Conservation (phyloP, 1,140 invertebrate species). For the Diorhabda carinulata region DNA sequence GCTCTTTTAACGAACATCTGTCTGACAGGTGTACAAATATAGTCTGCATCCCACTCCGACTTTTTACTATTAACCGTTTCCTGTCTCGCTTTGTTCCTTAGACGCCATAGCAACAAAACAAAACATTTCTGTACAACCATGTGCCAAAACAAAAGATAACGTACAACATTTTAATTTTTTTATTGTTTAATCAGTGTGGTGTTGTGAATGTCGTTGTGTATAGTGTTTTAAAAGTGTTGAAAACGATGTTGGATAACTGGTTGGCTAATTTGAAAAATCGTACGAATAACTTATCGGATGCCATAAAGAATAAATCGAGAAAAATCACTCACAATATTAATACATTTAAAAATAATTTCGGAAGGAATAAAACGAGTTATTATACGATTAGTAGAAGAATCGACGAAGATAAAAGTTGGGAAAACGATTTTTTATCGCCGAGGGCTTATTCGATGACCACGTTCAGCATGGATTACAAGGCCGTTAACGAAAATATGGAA, state of each 20-base stretch:
- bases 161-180: conserved; percentile 5
- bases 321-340: conserved; percentile 42
- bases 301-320: conserved; percentile 46
- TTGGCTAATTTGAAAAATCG: conserved; percentile 49
- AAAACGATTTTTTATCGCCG: conserved; percentile 45
- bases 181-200: background rate
- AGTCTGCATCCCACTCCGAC: conserved; percentile 5
- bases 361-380: conserved; percentile 43
- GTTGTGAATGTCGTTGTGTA: conserved; percentile 1
- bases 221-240: conserved; percentile 12
- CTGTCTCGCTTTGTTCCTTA: background rate
- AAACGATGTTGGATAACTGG: conserved; percentile 55
- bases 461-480: conserved; percentile 46
- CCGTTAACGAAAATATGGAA: conserved; percentile 48
- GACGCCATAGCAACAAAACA: conserved; percentile 25
- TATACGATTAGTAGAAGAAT: conserved; percentile 39
- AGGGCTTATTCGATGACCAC: conserved; percentile 44
- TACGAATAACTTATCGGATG: conserved; percentile 49
- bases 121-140: conserved; percentile 23
- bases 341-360: conserved; percentile 41
- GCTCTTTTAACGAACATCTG: conserved; percentile 8
- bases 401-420: conserved; percentile 37
- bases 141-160: conserved; percentile 32
- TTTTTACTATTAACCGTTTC: background rate
- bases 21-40: conserved; percentile 8